A percentile compares a stretch with the other conserved stretches of the same genome.
Evolutionary conservation across 2,888 invertebrate species (phyloP).

Genomic region (Teinopalpus imperialis): DNA sequence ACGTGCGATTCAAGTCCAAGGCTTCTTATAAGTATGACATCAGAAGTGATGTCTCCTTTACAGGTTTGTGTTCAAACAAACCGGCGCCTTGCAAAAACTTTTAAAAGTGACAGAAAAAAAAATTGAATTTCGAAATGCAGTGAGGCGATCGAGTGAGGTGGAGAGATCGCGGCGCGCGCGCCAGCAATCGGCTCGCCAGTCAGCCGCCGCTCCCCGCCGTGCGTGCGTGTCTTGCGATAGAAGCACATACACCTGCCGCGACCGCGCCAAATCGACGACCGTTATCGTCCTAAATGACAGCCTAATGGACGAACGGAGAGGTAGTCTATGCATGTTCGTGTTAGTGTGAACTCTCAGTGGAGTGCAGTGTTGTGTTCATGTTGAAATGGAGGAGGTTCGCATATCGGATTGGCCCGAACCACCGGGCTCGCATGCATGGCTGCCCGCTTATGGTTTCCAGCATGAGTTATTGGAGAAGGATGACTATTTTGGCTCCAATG

Average conservation of each 20-base stretch:
- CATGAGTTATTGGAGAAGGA: slow-evolving; percentile 84
- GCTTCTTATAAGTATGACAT: slow-evolving; percentile 11
- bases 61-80: slow-evolving; percentile 18
- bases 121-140: slow-evolving; percentile 29
- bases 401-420: slow-evolving; percentile 86
- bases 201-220: slow-evolving; percentile 64
- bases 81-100: slow-evolving; percentile 32
- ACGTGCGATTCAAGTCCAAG: slow-evolving; percentile 1
- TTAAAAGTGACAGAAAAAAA: slow-evolving; percentile 35
- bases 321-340: slow-evolving; percentile 76
- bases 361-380: slow-evolving; percentile 78
- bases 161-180: slow-evolving; percentile 71
- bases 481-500: slow-evolving; percentile 84
- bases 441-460: slow-evolving; percentile 90
- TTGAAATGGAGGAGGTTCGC: slow-evolving; percentile 83
- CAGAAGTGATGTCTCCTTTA: slow-evolving; percentile 20
- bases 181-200: slow-evolving; percentile 48
- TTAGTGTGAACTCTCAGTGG: slow-evolving; percentile 64
- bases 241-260: slow-evolving; percentile 36
- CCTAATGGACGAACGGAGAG: slow-evolving; percentile 76
- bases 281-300: slow-evolving; percentile 77
- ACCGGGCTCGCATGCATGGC: slow-evolving; percentile 88
- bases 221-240: slow-evolving; percentile 50
- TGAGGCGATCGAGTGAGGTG: slow-evolving; percentile 25
- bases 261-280: slow-evolving; percentile 57